Conservation (phyloP, 2,113 vertebrate genomes). For the Crotophaga sulcirostris region DNA sequence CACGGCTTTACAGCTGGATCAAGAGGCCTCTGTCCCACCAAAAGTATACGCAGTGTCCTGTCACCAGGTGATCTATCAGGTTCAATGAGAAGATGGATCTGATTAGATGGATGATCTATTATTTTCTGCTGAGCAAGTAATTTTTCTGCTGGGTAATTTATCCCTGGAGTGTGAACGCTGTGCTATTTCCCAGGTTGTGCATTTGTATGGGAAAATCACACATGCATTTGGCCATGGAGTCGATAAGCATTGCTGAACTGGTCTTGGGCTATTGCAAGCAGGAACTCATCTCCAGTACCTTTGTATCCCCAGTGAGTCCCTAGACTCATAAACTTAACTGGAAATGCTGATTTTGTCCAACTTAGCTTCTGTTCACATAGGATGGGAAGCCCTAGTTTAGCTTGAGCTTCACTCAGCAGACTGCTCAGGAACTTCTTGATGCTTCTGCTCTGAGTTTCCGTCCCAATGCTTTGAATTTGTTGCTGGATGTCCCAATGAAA, state of each 20-base stretch:
- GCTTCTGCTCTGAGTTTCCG: not conserved
- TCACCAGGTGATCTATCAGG: not conserved
- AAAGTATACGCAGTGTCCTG: not conserved
- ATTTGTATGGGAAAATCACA: not conserved
- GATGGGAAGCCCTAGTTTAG: not conserved
- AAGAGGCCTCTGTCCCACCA: not conserved
- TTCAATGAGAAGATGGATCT: not conserved
- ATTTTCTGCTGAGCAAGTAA: not conserved
- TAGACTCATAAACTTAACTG: not conserved
- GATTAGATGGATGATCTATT: not conserved
- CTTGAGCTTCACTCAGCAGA: not conserved
- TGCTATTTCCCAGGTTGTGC: not conserved
- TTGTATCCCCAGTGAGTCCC: not conserved
- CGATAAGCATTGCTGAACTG: not conserved
- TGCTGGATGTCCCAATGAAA: not conserved
- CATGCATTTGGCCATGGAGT: not conserved
- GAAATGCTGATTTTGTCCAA: not conserved
- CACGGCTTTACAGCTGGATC: not conserved
- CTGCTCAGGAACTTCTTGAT: not conserved
- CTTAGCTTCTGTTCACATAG: not conserved
- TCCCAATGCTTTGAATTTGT: not conserved
- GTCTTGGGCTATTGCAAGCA: accelerated
- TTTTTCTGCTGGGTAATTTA: not conserved
- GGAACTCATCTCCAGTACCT: not conserved
- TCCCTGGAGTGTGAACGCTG: not conserved